A percentile compares a stretch with the other conserved stretches of the same genome.
Conservation (phyloP, 2,888 invertebrate species). For the Homarus gammarus region DNA sequence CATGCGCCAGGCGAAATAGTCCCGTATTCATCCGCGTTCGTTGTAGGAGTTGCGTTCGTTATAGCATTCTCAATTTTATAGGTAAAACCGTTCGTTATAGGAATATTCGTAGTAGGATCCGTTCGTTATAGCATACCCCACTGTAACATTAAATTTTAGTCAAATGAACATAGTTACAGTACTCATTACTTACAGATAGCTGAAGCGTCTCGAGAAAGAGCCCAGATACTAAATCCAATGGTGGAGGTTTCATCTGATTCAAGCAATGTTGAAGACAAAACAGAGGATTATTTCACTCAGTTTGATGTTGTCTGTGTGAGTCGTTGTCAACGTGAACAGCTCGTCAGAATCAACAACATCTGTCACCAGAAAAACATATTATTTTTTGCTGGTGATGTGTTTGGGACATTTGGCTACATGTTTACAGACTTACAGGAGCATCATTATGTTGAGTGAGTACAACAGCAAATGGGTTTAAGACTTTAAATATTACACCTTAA, state of each 20-base stretch:
- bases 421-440: constrained; percentile 93
- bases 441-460: constrained; percentile 87
- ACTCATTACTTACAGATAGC: constrained; percentile 85
- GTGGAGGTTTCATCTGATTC: constrained; percentile 85
- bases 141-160: no score
- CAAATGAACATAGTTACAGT: background rate
- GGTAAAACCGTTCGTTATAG: no score
- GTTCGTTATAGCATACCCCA: no score
- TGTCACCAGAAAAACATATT: constrained; percentile 83
- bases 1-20: no score
- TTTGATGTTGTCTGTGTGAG: constrained; percentile 91
- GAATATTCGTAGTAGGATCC: no score
- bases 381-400: constrained; percentile 94
- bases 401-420: constrained; percentile 95
- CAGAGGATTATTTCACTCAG: constrained; percentile 85
- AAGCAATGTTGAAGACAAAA: constrained; percentile 83
- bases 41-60: no score
- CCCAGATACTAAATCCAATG: constrained; percentile 94
- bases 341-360: constrained; percentile 87
- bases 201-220: constrained; percentile 87
- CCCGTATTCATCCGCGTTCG: no score
- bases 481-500: no score
- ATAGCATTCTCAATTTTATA: no score
- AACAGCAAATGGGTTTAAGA: background rate
- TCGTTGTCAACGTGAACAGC: constrained; percentile 85